Percentiles rank a stretch among this genome's conserved stretches.
Evolutionary conservation across 2,797 vertebrate genomes (phyloP).

Genomic region (Amblyopsis hoosieri): DNA sequence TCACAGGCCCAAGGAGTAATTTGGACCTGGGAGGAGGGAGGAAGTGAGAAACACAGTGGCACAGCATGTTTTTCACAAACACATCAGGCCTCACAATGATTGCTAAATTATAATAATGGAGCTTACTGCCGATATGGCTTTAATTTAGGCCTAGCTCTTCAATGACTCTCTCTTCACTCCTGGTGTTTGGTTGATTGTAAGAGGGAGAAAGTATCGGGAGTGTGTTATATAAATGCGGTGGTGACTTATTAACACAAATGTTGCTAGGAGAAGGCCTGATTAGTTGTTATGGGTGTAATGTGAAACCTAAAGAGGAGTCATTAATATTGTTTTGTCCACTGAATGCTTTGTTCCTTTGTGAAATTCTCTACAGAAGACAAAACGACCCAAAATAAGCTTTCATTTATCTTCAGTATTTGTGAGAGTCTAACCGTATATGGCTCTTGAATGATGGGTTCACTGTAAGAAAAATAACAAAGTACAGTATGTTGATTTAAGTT

Average conservation of each 20-base stretch:
- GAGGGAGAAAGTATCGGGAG: conserved; percentile 58
- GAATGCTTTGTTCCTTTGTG: no score
- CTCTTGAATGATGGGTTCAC: no score
- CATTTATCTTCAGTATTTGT: no score
- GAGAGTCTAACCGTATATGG: no score
- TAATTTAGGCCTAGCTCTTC: no score
- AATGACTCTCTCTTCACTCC: no score
- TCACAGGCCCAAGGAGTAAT: conserved; percentile 65
- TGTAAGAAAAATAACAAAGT: no score
- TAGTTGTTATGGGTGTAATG: conserved; percentile 37
- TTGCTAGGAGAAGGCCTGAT: conserved; percentile 19
- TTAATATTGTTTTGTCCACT: conserved; percentile 1
- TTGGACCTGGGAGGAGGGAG: conserved; percentile 37
- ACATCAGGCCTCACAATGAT: conserved; percentile 65
- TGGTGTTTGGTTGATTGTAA: conserved; percentile 34
- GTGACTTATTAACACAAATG: conserved; percentile 43
- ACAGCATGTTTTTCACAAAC: conserved; percentile 44
- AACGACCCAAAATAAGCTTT: no score
- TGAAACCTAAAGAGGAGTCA: conserved; percentile 23
- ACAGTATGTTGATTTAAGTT: no score
- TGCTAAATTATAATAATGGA: conserved; percentile 69
- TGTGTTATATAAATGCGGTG: conserved; percentile 24
- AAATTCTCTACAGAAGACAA: no score
- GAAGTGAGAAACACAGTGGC: neutral
- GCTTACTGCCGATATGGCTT: conserved; percentile 33